These are phyloP conservation scores for Oreohelix idahoensis DNA, from an alignment of 1,140 invertebrate species.

Conservation along the genomic window DNA sequence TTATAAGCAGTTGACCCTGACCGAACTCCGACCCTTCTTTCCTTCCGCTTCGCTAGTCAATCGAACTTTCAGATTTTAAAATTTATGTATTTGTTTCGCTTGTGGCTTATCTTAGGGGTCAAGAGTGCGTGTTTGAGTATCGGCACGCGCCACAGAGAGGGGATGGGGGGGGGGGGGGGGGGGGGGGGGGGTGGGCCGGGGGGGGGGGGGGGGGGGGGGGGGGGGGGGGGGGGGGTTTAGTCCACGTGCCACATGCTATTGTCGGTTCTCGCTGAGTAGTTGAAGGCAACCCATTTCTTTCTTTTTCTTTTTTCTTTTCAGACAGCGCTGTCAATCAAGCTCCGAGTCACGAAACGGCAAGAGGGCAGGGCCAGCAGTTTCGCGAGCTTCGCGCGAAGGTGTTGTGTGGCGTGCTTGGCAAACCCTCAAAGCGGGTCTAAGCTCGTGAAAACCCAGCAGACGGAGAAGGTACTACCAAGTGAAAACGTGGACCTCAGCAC, in stretches of 20 bases:
- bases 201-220: no score
- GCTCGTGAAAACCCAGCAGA: not conserved
- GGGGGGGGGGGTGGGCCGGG: not conserved
- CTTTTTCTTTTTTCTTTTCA: conserved; percentile 12
- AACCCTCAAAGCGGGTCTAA: not conserved
- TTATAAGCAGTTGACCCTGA: no score
- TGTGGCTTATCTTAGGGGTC: no score
- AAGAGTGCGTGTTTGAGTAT: no score
- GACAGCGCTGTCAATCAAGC: conserved; percentile 9
- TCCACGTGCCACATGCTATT: conserved; percentile 4
- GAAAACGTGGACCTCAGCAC: not conserved
- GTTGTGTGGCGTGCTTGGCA: not conserved
- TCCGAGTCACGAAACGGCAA: not conserved
- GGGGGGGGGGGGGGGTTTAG: not conserved
- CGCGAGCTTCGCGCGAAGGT: not conserved
- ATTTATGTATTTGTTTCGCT: no score
- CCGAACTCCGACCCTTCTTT: no score
- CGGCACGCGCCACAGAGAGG: not conserved
- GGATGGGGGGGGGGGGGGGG: conserved; percentile 2
- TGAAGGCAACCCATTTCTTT: not conserved
- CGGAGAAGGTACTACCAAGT: no score
- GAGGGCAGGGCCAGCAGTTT: not conserved
- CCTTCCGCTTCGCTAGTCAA: no score
- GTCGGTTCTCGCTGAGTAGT: not conserved
- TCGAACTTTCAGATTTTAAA: no score